Conservation (phyloP, 2,888 invertebrate species). For the Incurvaria masculella region DNA sequence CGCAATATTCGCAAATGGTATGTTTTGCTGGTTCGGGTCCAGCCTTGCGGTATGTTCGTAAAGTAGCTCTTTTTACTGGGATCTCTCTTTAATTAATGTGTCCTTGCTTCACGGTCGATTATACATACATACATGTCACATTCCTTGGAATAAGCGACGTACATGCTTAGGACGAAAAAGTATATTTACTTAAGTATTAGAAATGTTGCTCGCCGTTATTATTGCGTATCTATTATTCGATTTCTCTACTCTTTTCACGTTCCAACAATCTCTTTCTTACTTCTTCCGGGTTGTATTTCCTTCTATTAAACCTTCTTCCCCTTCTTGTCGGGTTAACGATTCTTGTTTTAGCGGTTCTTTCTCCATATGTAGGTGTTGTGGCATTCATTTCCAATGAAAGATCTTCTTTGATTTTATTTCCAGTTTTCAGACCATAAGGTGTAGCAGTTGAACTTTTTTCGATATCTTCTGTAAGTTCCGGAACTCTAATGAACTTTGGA, state of each 20-base stretch:
- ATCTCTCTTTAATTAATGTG: too few species aligned
- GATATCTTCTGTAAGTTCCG: not conserved
- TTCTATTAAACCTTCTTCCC: constrained; percentile 43
- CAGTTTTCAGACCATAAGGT: not conserved
- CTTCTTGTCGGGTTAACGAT: constrained; percentile 41
- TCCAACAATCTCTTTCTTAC: constrained; percentile 48
- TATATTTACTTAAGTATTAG: too few species aligned
- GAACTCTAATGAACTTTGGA: constrained; percentile 7
- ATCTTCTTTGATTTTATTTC: too few species aligned
- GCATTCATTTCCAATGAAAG: constrained; percentile 26
- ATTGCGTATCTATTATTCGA: constrained; percentile 14
- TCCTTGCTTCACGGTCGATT: too few species aligned
- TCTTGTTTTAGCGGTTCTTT: constrained; percentile 34
- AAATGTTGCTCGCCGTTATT: too few species aligned
- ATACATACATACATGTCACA: too few species aligned
- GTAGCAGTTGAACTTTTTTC: not conserved
- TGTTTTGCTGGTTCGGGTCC: too few species aligned
- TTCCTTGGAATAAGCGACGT: too few species aligned
- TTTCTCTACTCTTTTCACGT: constrained; percentile 33
- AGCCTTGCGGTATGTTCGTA: too few species aligned
- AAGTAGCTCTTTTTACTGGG: too few species aligned
- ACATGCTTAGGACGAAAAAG: too few species aligned
- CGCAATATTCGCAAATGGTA: too few species aligned
- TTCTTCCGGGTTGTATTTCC: constrained; percentile 50
- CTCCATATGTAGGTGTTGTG: constrained; percentile 20